A percentile compares a stretch with the other conserved stretches of the same genome.
These are phyloP conservation scores for Mactra quadrangularis DNA, from an alignment of 1,140 invertebrate genomes.

Conservation along the genomic window DNA sequence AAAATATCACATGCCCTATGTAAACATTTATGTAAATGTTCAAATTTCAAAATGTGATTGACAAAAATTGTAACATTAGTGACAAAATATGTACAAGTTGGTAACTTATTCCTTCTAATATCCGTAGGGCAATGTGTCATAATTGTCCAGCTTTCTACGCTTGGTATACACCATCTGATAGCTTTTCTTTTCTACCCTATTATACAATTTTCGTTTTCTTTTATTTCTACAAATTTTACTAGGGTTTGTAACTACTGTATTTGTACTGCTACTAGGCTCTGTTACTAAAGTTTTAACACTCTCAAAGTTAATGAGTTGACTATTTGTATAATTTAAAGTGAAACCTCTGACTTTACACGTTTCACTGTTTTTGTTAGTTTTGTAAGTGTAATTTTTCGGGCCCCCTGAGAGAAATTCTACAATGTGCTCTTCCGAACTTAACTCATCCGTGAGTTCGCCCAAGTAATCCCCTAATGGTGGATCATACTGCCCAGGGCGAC, in stretches of 20 bases:
- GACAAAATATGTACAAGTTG: too few relatives aligned
- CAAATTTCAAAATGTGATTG: too few relatives aligned
- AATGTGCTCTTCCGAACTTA: conserved; percentile 57
- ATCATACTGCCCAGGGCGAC: conserved; percentile 8
- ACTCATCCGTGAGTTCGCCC: conserved; percentile 63
- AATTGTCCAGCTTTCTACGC: conserved; percentile 34
- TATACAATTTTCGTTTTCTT: not conserved
- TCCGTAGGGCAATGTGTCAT: conserved; percentile 61
- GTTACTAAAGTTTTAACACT: conserved; percentile 13
- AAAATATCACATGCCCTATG: too few relatives aligned
- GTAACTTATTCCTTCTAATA: conserved; percentile 47
- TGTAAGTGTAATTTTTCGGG: conserved; percentile 65
- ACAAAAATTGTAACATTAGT: too few relatives aligned
- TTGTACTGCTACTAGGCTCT: too few relatives aligned
- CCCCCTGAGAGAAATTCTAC: conserved; percentile 60
- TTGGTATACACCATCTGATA: conserved; percentile 32
- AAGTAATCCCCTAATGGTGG: conserved; percentile 57
- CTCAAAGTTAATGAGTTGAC: conserved; percentile 54
- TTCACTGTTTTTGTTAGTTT: conserved; percentile 42
- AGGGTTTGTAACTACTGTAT: not conserved
- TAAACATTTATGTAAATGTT: too few relatives aligned
- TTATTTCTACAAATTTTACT: not conserved
- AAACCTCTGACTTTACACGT: conserved; percentile 65
- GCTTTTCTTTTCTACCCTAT: too few relatives aligned
- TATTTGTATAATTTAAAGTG: conserved; percentile 57